Conservation (phyloP, 35 echinoderm and acorn worm species). For the Hemicentrotus pulcherrimus region DNA sequence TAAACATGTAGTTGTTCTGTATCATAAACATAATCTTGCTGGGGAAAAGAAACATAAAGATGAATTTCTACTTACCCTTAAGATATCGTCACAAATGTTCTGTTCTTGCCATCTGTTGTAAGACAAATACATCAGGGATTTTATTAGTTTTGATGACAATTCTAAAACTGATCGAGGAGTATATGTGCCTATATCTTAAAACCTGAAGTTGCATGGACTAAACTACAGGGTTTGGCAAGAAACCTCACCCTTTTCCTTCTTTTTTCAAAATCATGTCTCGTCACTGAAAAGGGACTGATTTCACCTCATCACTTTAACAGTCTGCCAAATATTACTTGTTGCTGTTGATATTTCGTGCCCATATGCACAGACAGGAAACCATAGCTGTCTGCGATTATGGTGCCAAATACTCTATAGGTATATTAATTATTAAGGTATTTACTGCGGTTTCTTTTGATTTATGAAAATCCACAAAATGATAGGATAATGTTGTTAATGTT, state of each 20-base stretch:
- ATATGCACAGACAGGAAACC: no score
- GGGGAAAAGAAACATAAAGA: no score
- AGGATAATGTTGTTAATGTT: no score
- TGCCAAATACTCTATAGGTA: no score
- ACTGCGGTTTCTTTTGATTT: no score
- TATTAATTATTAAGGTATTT: no score
- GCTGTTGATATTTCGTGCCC: no score
- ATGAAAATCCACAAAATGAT: no score
- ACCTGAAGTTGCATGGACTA: not conserved
- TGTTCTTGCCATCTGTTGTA: conserved; percentile 70
- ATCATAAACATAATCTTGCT: no score
- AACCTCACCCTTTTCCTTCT: not conserved
- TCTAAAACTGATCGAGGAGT: no score
- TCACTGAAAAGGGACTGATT: not conserved
- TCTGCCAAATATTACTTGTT: not conserved
- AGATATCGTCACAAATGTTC: conserved; percentile 74
- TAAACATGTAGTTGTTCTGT: no score
- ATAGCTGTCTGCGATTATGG: no score
- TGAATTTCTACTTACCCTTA: conserved; percentile 55
- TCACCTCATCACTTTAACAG: not conserved
- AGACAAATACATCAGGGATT: not conserved
- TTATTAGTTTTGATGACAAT: not conserved
- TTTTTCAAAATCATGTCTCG: not conserved
- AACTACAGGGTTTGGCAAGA: not conserved
- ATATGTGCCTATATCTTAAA: not conserved